Percentiles rank a stretch among this genome's conserved stretches.
phyloP scores from a whole-genome alignment of 2,888 invertebrate species.

The Eristalis tenax region DNA sequence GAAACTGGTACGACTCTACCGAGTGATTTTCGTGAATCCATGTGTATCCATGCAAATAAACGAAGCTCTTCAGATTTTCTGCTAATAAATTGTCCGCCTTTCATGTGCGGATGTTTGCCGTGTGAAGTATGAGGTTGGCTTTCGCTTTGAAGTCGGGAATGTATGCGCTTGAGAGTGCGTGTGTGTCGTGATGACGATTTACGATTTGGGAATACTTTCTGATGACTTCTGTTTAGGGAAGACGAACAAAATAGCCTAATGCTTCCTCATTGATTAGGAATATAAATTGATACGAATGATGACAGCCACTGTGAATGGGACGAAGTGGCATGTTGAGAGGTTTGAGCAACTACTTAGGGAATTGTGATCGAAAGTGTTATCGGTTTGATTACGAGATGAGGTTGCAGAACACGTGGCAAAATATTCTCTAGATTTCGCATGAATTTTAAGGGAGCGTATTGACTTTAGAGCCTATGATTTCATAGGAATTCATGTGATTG shows the following conservation, averaged over 20 bases:
- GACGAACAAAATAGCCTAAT: background rate
- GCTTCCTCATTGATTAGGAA: background rate
- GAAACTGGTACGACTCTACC: background rate
- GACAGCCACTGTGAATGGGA: background rate
- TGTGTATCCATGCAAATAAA: background rate
- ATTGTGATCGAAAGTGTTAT: background rate
- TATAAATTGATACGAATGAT: background rate
- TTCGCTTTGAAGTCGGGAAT: slow-evolving; percentile 11
- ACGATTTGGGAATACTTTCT: background rate
- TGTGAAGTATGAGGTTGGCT: background rate
- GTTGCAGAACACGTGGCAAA: background rate
- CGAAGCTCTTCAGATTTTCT: background rate
- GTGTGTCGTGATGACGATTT: background rate
- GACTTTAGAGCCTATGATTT: too few relatives aligned
- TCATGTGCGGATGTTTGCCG: slow-evolving; percentile 38
- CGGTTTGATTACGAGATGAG: background rate
- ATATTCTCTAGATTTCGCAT: background rate
- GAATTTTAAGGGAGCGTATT: background rate
- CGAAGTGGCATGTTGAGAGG: background rate
- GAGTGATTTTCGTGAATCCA: background rate
- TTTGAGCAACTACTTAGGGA: background rate
- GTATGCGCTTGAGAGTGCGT: too few relatives aligned
- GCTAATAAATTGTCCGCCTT: slow-evolving; percentile 28
- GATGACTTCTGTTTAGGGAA: background rate
- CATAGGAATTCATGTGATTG: too few relatives aligned